Conservation (phyloP, 2,888 invertebrate genomes). For the Hypercompe scribonia region DNA sequence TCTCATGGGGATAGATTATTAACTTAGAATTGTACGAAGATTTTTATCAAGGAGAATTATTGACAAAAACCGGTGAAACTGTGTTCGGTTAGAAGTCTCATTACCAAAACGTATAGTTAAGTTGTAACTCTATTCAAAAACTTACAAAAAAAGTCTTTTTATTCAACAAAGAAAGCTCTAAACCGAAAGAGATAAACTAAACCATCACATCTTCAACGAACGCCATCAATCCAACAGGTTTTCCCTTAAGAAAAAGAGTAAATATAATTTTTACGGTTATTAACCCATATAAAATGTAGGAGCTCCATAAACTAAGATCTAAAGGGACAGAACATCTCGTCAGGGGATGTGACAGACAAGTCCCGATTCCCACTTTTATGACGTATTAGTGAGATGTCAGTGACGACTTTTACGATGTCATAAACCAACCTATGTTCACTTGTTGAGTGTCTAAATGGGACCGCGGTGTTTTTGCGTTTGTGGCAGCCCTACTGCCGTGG, state of each 20-base stretch:
- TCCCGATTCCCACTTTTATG: conserved; percentile 69
- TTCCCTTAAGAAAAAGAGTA: conserved; percentile 44
- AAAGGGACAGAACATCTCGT: conserved; percentile 59
- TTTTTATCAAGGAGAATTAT: neutral
- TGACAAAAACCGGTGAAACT: neutral
- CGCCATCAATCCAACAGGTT: conserved; percentile 51
- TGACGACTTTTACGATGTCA: conserved; percentile 73
- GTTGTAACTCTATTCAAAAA: neutral
- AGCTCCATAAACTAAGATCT: conserved; percentile 59
- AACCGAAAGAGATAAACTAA: conserved; percentile 41
- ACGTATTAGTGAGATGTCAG: conserved; percentile 82
- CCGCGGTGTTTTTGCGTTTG: conserved; percentile 29
- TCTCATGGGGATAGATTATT: neutral
- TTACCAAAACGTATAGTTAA: neutral
- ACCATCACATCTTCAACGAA: conserved; percentile 30
- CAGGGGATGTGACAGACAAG: conserved; percentile 52
- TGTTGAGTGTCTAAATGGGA: conserved; percentile 66
- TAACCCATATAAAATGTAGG: conserved; percentile 61
- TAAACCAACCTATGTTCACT: conserved; percentile 82
- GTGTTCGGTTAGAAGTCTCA: neutral
- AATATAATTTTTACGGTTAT: conserved; percentile 64
- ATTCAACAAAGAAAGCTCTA: conserved; percentile 5
- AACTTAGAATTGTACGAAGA: neutral
- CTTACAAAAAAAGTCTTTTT: neutral
- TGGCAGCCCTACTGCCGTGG: conserved; percentile 22